A percentile compares a stretch with the other conserved stretches of the same genome.
phyloP scores from a whole-genome alignment of 2,888 invertebrate species.

The Pseudococcus jackbeardsleyi region DNA sequence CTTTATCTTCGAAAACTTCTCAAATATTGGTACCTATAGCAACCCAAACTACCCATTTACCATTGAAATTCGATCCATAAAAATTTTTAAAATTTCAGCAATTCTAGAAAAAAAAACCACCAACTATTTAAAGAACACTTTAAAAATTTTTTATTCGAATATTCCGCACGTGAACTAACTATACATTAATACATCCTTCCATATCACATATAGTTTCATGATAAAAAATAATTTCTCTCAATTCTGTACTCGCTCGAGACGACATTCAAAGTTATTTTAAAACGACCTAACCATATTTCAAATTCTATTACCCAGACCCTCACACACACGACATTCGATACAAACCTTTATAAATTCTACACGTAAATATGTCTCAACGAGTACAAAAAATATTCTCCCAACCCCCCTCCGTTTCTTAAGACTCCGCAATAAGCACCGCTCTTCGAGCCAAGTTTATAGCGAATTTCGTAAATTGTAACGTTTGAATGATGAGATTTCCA shows the following conservation, averaged over 20 bases:
- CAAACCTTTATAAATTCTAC: neutral
- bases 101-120: too few relatives aligned
- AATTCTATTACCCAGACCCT: neutral
- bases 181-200: neutral
- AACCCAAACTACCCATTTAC: too few relatives aligned
- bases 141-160: neutral
- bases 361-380: too few relatives aligned
- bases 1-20: too few relatives aligned
- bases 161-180: neutral
- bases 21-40: too few relatives aligned
- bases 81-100: too few relatives aligned
- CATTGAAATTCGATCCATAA: too few relatives aligned
- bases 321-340: neutral
- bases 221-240: neutral
- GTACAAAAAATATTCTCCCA: neutral
- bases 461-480: neutral
- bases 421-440: neutral
- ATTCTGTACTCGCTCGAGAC: neutral
- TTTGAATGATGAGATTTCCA: slow-evolving; percentile 41
- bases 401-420: neutral
- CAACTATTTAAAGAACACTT: neutral
- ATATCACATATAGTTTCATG: neutral
- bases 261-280: neutral
- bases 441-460: neutral
- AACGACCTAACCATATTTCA: neutral